These are phyloP conservation scores for Microchirus variegatus DNA, from an alignment of 2,797 vertebrate genomes.

Conservation along the genomic window DNA sequence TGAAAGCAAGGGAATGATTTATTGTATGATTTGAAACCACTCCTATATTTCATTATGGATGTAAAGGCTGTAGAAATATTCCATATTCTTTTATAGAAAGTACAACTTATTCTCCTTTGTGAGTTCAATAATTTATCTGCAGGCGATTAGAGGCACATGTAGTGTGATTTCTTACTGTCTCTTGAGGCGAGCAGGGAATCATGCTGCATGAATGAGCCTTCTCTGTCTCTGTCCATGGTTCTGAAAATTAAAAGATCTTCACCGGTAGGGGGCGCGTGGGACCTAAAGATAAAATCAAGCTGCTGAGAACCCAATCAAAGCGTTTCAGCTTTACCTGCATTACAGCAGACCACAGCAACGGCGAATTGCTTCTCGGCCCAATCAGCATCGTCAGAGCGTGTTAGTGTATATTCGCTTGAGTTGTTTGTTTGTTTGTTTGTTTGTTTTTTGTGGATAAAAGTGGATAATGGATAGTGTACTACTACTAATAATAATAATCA, in stretches of 20 bases:
- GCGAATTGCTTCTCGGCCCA: conserved; percentile 22
- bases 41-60: conserved; percentile 23
- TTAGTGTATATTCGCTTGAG: conserved; percentile 19
- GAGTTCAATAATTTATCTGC: conserved; percentile 1
- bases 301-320: conserved; percentile 31
- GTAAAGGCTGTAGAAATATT: conserved; percentile 12
- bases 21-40: conserved; percentile 16
- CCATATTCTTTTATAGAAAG: conserved; percentile 1
- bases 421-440: neutral
- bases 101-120: conserved; percentile 1
- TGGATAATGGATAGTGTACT: no score
- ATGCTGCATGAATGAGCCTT: conserved; percentile 16
- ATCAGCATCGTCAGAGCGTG: conserved; percentile 7
- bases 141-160: neutral
- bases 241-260: conserved; percentile 1
- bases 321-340: conserved; percentile 29
- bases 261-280: conserved; percentile 75
- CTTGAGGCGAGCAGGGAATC: conserved; percentile 12
- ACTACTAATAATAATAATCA: no score
- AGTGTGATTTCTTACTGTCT: conserved; percentile 13
- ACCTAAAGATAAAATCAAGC: conserved; percentile 63
- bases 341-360: conserved; percentile 26
- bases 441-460: no score
- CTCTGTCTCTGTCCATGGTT: conserved; percentile 37
- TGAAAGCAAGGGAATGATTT: conserved; percentile 7